phyloP scores from a whole-genome alignment of 2,113 vertebrate genomes.

The Elanoides forficatus region DNA sequence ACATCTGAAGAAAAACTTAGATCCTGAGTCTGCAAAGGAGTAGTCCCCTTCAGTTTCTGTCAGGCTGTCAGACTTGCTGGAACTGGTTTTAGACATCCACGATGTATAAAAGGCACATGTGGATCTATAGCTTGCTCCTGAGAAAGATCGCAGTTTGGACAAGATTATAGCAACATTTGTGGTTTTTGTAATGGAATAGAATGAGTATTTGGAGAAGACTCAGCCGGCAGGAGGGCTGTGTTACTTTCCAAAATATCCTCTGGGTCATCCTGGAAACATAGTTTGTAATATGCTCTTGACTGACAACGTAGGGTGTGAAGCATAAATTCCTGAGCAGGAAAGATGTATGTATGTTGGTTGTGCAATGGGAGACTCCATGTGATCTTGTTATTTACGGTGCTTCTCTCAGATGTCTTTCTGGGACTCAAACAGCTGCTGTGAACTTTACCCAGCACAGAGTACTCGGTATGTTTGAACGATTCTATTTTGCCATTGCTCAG shows the following conservation, averaged over 20 bases:
- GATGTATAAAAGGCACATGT: accelerated
- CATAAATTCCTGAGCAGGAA: conserved; percentile 33
- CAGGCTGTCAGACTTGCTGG: background rate
- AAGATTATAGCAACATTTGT: background rate
- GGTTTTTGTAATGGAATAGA: background rate
- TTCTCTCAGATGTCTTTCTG: conserved; percentile 63
- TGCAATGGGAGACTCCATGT: conserved; percentile 59
- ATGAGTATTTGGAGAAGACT: background rate
- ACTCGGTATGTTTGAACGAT: background rate
- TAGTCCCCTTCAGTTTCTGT: background rate
- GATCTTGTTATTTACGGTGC: conserved; percentile 58
- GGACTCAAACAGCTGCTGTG: conserved; percentile 55
- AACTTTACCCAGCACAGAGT: conserved; percentile 15
- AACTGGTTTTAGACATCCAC: background rate
- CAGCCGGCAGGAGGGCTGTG: background rate
- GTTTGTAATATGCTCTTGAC: conserved; percentile 8
- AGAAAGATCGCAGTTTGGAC: background rate
- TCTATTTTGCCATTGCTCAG: background rate
- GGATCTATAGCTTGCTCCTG: background rate
- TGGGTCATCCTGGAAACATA: conserved; percentile 30
- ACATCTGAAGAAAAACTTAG: background rate
- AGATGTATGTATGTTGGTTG: conserved; percentile 34
- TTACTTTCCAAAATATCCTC: conserved; percentile 39
- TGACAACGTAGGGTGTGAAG: conserved; percentile 40
- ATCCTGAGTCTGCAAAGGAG: background rate